Conservation (phyloP, 2,888 invertebrate species). For the Amphipyra tragopoginis region DNA sequence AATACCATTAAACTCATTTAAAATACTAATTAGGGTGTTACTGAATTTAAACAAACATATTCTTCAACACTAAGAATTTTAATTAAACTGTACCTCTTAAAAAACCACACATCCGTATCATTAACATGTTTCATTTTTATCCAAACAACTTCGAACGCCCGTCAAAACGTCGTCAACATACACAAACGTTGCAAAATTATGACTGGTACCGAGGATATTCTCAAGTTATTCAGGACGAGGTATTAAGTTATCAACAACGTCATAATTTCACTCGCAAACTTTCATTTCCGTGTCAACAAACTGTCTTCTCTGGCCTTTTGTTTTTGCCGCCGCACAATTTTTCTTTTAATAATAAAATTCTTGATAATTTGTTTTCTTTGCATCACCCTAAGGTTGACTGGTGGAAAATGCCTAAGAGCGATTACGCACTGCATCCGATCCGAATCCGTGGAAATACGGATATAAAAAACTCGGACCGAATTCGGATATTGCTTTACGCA, state of each 20-base stretch:
- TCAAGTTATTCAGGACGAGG: conserved; percentile 35
- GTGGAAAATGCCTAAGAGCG: too few relatives aligned
- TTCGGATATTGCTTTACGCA: too few relatives aligned
- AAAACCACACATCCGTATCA: conserved; percentile 10
- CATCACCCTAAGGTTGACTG: too few relatives aligned
- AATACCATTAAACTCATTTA: neutral
- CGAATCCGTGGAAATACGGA: too few relatives aligned
- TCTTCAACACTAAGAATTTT: neutral
- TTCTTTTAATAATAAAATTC: too few relatives aligned
- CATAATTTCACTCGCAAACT: conserved; percentile 38
- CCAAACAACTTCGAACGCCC: conserved; percentile 16
- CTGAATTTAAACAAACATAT: neutral
- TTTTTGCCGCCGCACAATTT: too few relatives aligned
- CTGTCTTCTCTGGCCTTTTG: conserved; percentile 35
- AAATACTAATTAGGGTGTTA: neutral
- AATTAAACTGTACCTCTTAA: conserved; percentile 9
- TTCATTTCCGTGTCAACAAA: conserved; percentile 39
- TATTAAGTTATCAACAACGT: conserved; percentile 51
- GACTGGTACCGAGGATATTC: conserved; percentile 12
- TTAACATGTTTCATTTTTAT: conserved; percentile 26
- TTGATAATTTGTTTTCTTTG: too few relatives aligned
- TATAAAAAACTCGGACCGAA: too few relatives aligned
- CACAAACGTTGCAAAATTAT: conserved; percentile 29
- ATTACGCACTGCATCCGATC: too few relatives aligned
- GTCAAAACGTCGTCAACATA: conserved; percentile 38